phyloP scores from a whole-genome alignment of 2,888 invertebrate species.

The Noctua pronuba region DNA sequence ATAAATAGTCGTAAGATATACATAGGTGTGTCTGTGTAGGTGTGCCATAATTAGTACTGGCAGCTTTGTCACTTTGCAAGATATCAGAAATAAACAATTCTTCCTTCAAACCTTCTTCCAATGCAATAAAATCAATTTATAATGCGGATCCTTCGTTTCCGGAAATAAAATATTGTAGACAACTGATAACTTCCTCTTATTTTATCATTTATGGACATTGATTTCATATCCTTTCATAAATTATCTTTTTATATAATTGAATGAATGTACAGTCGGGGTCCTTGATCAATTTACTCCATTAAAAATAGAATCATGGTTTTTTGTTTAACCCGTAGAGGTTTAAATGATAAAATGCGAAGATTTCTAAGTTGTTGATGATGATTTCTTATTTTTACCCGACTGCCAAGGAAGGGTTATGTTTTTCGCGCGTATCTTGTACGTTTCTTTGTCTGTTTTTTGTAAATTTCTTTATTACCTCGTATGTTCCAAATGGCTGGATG shows the following conservation, averaged over 20 bases:
- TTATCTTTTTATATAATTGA: neutral
- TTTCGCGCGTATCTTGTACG: too few relatives aligned
- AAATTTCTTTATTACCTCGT: too few relatives aligned
- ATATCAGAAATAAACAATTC: constrained; percentile 1
- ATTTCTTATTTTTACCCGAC: too few relatives aligned
- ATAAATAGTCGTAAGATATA: too few relatives aligned
- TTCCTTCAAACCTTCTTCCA: neutral
- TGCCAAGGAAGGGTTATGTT: too few relatives aligned
- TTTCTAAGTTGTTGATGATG: too few relatives aligned
- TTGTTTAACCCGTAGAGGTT: neutral
- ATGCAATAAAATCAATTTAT: neutral
- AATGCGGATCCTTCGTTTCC: neutral
- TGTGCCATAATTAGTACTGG: too few relatives aligned
- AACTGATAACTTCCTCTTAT: constrained; percentile 19
- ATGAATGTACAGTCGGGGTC: neutral
- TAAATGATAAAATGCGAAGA: neutral
- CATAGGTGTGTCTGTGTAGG: too few relatives aligned
- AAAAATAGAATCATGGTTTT: neutral
- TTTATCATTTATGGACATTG: neutral
- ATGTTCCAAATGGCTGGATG: too few relatives aligned
- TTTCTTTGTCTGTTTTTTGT: too few relatives aligned
- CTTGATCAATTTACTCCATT: neutral
- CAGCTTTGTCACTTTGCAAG: neutral
- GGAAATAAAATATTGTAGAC: constrained; percentile 10
- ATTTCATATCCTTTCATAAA: neutral